A percentile compares a stretch with the other conserved stretches of the same genome.
Evolutionary conservation across 2,797 vertebrate species (phyloP).

Genomic region (Taenioides sp.): DNA sequence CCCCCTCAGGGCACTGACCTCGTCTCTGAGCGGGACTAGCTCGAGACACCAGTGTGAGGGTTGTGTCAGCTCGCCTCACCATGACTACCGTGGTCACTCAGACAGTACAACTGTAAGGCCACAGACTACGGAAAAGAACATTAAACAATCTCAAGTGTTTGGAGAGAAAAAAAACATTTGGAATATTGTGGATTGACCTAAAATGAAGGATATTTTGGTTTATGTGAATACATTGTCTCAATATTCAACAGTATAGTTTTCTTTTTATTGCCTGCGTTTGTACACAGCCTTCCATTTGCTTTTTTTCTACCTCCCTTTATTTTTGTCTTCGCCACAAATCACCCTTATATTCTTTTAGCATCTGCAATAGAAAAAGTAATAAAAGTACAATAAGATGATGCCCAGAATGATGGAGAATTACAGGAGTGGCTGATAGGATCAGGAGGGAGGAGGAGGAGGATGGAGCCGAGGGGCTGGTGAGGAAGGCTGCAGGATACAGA

Average conservation of each 20-base stretch:
- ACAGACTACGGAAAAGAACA: not conserved
- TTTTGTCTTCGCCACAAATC: conserved; percentile 29
- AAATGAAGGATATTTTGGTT: no score
- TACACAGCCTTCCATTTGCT: conserved; percentile 7
- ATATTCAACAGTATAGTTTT: no score
- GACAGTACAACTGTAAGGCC: conserved; percentile 21
- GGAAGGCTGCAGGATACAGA: conserved; percentile 50
- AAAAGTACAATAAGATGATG: conserved; percentile 65
- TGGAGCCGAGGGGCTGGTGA: conserved; percentile 24
- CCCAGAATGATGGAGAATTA: conserved; percentile 50
- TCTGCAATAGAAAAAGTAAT: conserved; percentile 56
- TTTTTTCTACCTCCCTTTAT: not conserved
- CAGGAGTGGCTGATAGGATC: conserved; percentile 52
- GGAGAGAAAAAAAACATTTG: not conserved
- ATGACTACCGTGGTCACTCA: conserved; percentile 42
- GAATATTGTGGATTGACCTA: not conserved
- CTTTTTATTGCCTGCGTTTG: conserved; percentile 15
- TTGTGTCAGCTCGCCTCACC: conserved; percentile 68
- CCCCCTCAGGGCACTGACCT: conserved; percentile 52
- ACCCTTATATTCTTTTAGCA: conserved; percentile 36
- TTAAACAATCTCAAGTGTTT: not conserved
- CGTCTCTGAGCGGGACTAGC: conserved; percentile 63
- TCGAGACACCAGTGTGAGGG: conserved; percentile 61
- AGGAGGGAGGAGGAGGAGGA: conserved; percentile 43
- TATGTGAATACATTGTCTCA: no score